A percentile compares a stretch with the other conserved stretches of the same genome.
phyloP scores from a whole-genome alignment of 2,113 vertebrate genomes.

The Perca flavescens region DNA sequence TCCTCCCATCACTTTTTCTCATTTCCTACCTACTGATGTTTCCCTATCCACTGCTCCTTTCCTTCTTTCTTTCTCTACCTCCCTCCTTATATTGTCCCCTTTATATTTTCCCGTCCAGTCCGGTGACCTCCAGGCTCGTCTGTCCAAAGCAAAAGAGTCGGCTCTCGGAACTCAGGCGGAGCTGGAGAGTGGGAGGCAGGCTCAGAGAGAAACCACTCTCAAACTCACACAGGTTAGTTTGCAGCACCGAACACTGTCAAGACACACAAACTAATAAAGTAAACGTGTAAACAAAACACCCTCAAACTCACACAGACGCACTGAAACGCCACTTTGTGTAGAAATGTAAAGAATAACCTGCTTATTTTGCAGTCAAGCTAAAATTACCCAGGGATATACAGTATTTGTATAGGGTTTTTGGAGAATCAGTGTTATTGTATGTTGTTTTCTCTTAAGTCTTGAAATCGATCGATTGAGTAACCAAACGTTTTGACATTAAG shows the following conservation, averaged over 20 bases:
- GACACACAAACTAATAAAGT: background rate
- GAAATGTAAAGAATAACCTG: background rate
- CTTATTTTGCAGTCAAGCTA: background rate
- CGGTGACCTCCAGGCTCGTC: slow-evolving; percentile 86
- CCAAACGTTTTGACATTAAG: background rate
- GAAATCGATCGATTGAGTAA: background rate
- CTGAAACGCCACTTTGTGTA: background rate
- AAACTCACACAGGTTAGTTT: slow-evolving; percentile 90
- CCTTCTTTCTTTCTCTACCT: background rate
- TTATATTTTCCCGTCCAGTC: slow-evolving; percentile 73
- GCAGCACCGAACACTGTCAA: background rate
- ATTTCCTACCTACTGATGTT: background rate
- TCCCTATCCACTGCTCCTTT: background rate
- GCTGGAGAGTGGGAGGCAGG: slow-evolving; percentile 87
- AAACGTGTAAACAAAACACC: background rate
- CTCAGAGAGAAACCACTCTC: slow-evolving; percentile 86
- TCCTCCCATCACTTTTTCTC: background rate
- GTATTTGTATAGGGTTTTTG: background rate
- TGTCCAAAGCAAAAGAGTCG: slow-evolving; percentile 88
- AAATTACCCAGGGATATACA: background rate
- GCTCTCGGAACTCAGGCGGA: slow-evolving; percentile 87
- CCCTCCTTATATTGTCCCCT: background rate
- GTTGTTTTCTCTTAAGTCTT: too few relatives aligned
- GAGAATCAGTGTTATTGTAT: too few relatives aligned
- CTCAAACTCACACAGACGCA: background rate